A percentile compares a stretch with the other conserved stretches of the same genome.
Conservation (phyloP, 2,888 invertebrate species). For the Alviniconcha strummeri region DNA sequence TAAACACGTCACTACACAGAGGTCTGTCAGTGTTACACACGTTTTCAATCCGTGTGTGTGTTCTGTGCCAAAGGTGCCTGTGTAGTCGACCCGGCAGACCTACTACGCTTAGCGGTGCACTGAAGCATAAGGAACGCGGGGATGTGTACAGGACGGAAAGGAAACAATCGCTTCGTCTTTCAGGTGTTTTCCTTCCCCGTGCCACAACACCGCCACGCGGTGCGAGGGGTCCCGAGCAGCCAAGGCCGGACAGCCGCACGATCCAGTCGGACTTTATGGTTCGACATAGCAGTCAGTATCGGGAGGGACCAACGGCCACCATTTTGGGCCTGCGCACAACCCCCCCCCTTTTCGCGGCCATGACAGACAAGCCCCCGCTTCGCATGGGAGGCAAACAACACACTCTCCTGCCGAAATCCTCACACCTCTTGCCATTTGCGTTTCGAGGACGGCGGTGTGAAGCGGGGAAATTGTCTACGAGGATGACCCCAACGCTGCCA, state of each 20-base stretch:
- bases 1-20: background rate
- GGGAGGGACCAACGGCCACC: conserved; percentile 5
- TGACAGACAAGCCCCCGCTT: background rate
- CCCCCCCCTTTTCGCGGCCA: conserved; percentile 4
- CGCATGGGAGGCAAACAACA: background rate
- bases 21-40: background rate
- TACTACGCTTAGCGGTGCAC: too few relatives aligned
- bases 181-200: too few relatives aligned
- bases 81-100: too few relatives aligned
- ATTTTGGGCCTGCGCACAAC: conserved; percentile 25
- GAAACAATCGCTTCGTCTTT: too few relatives aligned
- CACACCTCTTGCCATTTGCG: background rate
- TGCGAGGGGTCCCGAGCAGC: too few relatives aligned
- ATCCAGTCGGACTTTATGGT: too few relatives aligned
- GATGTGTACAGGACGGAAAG: too few relatives aligned
- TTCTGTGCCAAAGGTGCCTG: too few relatives aligned
- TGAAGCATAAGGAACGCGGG: too few relatives aligned
- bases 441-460: background rate
- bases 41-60: background rate
- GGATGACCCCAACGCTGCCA: background rate
- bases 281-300: too few relatives aligned
- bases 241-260: too few relatives aligned
- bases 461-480: conserved; percentile 4
- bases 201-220: too few relatives aligned
- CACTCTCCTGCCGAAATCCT: conserved; percentile 14